Base-by-base conservation (phyloP, 2,113 vertebrate species). In the Gallinago media region DNA sequence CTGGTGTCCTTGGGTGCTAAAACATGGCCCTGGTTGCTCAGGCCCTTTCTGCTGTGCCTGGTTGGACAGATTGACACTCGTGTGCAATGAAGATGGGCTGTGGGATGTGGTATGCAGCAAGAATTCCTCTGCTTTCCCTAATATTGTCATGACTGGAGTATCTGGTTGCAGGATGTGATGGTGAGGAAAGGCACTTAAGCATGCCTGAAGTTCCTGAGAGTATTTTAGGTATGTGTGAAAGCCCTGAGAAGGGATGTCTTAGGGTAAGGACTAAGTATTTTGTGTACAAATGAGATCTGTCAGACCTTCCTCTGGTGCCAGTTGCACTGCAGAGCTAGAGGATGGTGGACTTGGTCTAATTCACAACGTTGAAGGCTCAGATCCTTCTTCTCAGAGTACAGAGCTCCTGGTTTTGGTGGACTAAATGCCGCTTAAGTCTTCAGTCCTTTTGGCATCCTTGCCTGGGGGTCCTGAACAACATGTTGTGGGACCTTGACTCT, bases 31-130 rank as follows among this genome's bases (percentile, higher is more conserved):
- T 59, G n/a, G n/a, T 17, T 42, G 56, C 76, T 72, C 50, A 9
- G 58, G 47, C 29, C 38, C 59, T 54, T 54, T 38, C 56, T 42
- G n/a, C 18, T 11, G 44, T 12, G 46, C 50, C n/a, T 0, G 3
- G 11, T 2, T 5, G 62, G 80, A 1, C 19, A 54, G 40, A 15
- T 29, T n/a, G 62, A 29, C 25, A 16, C 4, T 32, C 0, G 0
- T 5, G 3, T 20, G 40, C 18, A 2, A 1, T 9, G 56, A 38
- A 34, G 71, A 11, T 2, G 77, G 42, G 31, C 4, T 0, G 2
- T 8, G 4, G 40, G n/a, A 15, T 54, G 38, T 0, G 2, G 3
- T 4, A 8, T 4, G 23, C 23, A 21, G 15, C 27, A 12, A n/a
- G 67, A n/a, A 4, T 40, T 52, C 17, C 54, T 62, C 55, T 32